A percentile compares a stretch with the other conserved stretches of the same genome.
phyloP scores from a whole-genome alignment of 2,888 invertebrate species.

The Subacronicta megacephala region DNA sequence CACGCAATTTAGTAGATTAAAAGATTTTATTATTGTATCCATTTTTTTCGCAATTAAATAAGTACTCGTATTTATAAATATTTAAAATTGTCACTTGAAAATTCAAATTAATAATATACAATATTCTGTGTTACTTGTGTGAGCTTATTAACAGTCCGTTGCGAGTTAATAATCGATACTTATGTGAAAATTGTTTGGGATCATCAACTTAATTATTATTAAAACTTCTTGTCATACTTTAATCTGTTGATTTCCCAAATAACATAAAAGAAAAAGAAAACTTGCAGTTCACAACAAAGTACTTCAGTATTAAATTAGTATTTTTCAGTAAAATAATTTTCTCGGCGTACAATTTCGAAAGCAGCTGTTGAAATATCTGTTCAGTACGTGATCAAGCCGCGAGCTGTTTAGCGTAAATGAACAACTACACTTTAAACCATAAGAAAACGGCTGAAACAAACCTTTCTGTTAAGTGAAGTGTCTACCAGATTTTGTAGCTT shows the following conservation, averaged over 20 bases:
- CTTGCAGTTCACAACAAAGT: too few species aligned
- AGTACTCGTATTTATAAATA: background rate
- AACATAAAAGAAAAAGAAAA: too few species aligned
- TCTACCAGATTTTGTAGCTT: constrained; percentile 31
- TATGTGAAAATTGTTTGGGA: too few species aligned
- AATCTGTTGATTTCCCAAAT: too few species aligned
- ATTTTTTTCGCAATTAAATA: too few species aligned
- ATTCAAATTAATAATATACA: background rate
- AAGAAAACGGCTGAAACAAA: constrained; percentile 34
- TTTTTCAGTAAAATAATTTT: constrained; percentile 15
- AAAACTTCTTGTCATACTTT: too few species aligned
- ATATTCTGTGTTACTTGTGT: background rate
- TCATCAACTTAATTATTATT: too few species aligned
- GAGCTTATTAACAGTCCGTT: too few species aligned
- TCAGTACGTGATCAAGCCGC: constrained; percentile 80
- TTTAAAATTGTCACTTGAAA: background rate
- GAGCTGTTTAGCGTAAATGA: constrained; percentile 78
- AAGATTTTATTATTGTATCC: background rate
- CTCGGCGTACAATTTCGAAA: constrained; percentile 15
- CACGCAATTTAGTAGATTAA: constrained; percentile 34
- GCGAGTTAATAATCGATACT: too few species aligned
- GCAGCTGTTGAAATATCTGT: constrained; percentile 72
- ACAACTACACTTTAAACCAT: constrained; percentile 62
- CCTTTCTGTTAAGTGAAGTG: constrained; percentile 31
- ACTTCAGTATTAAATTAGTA: constrained; percentile 3